These are phyloP conservation scores for Agrotis exclamationis DNA, from an alignment of 2,888 invertebrate genomes.

Conservation along the genomic window DNA sequence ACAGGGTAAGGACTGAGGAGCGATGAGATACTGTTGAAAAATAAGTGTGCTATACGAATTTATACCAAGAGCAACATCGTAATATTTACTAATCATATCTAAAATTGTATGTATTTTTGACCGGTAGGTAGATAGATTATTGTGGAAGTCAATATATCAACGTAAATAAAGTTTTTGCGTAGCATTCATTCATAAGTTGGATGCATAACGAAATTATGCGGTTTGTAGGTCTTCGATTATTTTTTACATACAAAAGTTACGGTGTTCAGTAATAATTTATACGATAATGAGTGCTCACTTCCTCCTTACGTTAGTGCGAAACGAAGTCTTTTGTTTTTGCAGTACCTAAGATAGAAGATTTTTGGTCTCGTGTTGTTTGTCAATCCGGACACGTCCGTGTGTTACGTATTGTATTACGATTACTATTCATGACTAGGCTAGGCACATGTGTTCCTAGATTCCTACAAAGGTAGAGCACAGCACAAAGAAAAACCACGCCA, in stretches of 20 bases:
- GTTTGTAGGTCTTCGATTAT: too few relatives aligned
- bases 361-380: slow-evolving; percentile 51
- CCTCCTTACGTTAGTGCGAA: slow-evolving; percentile 30
- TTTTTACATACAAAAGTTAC: too few relatives aligned
- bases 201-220: slow-evolving; percentile 11
- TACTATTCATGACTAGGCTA: slow-evolving; percentile 50
- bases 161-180: slow-evolving; percentile 53
- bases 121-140: slow-evolving; percentile 33
- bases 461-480: slow-evolving; percentile 49
- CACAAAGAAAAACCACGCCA: slow-evolving; percentile 52
- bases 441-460: slow-evolving; percentile 59
- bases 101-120: slow-evolving; percentile 48
- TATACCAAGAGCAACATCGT: slow-evolving; percentile 57
- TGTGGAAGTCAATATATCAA: slow-evolving; percentile 50
- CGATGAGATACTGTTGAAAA: slow-evolving; percentile 44
- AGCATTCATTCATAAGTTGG: slow-evolving; percentile 52
- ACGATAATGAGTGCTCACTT: slow-evolving; percentile 20
- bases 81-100: slow-evolving; percentile 64
- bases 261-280: slow-evolving; percentile 1
- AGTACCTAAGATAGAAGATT: slow-evolving; percentile 18
- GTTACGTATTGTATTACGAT: slow-evolving; percentile 49
- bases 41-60: slow-evolving; percentile 42
- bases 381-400: slow-evolving; percentile 47
- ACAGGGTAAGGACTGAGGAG: not conserved
- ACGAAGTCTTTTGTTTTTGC: slow-evolving; percentile 56